Percentiles rank a stretch among this genome's conserved stretches.
phyloP scores from a whole-genome alignment of 2,797 vertebrate genomes.

The Lacerta agilis region DNA sequence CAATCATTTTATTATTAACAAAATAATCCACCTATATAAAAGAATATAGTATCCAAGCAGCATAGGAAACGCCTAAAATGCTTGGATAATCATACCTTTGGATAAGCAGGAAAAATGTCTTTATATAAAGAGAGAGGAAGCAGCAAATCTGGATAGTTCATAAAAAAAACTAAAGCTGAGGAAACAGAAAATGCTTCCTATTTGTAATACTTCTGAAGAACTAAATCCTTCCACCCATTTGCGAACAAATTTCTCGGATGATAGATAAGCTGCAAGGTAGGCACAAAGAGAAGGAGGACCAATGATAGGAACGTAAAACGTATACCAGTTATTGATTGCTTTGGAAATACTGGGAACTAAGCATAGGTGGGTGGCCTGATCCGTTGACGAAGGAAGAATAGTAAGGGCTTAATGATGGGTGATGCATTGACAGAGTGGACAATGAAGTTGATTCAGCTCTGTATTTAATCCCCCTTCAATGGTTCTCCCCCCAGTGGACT shows the following conservation, averaged over 20 bases:
- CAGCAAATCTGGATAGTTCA: background rate
- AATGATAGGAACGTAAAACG: background rate
- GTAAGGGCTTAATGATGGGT: background rate
- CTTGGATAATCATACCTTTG: background rate
- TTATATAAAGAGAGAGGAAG: background rate
- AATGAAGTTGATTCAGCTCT: background rate
- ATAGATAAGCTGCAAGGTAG: background rate
- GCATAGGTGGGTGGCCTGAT: background rate
- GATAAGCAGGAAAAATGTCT: background rate
- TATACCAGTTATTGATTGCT: background rate
- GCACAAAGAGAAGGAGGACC: background rate
- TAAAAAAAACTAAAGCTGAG: background rate
- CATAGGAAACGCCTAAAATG: background rate
- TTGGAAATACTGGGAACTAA: background rate
- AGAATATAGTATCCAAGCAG: background rate
- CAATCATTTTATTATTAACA: background rate
- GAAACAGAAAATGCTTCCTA: background rate
- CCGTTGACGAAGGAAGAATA: background rate
- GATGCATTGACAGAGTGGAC: slow-evolving; percentile 3
- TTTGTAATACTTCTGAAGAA: background rate
- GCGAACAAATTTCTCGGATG: background rate
- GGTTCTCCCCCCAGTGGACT: background rate
- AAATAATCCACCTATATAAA: background rate
- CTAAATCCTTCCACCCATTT: background rate
- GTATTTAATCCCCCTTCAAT: background rate